Evolutionary conservation across 2,888 invertebrate species (phyloP), one percentile per base, ranked within the genome.

Genomic region (Noctua pronuba): DNA sequence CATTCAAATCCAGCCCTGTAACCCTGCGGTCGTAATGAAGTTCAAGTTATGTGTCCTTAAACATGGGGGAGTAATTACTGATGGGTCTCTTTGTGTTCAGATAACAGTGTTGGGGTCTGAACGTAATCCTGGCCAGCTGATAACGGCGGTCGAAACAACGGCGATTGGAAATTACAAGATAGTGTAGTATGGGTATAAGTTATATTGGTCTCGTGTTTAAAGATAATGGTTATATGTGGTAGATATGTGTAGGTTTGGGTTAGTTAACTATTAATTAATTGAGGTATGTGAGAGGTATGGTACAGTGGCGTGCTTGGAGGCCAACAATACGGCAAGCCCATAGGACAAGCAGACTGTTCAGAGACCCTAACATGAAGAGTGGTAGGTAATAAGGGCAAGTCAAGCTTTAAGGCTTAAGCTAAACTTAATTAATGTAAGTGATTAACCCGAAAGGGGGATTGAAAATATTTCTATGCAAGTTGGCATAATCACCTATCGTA

Each of bases 41-140:
- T 92, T 92, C 90, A 90, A 91, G 93, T 91, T 91, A 92, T 92
- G 92, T 91, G 88, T 87, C 82, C 84, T 83, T 85, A 88, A 79
- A 88, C 88, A 88, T 88, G 88, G 92, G 93, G 90, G 88, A 92
- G 93, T 94, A 94, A 94, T 94, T 94, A 94, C 94, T 92, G 95
- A 94, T 94, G 91, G 92, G 85, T 85, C 89, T 90, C 92, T 91
- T 92, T 92, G 92, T 92, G 85, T 86, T 75, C 84, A 91, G 95
- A 94, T 94, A 94, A 89, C 91, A 89, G 89, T 66, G 81, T 77
- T 73, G 79, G 88, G 85, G 87, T 88, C 89, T 84, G 82, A 55
- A 55, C 87, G 87, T 88, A 89, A 88, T 86, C 86, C 88, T 82
- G 55, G 84, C 55, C 62, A 72, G 68, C 67, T 76, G 90, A 86